Conservation (phyloP, 2,113 vertebrate species). For the Neolamprologus kungweensis region DNA sequence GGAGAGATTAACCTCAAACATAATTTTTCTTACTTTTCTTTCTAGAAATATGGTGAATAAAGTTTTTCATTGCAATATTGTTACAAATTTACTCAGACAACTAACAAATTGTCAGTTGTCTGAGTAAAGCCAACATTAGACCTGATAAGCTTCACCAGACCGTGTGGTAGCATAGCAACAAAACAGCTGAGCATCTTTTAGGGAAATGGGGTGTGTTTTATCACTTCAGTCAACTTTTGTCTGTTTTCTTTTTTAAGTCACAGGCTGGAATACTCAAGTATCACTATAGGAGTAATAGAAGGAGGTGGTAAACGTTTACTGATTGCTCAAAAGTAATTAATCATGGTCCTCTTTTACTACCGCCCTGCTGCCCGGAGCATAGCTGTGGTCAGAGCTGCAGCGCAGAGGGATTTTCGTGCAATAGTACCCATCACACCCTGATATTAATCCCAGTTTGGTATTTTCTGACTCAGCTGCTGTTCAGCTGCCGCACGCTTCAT, state of each 20-base stretch:
- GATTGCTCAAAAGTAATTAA: background rate
- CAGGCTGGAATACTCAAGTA: background rate
- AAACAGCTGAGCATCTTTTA: background rate
- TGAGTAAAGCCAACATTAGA: background rate
- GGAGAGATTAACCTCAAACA: accelerated
- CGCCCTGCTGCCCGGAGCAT: background rate
- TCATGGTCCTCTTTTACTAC: background rate
- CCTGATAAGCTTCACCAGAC: background rate
- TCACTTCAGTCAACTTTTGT: background rate
- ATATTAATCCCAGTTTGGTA: conserved; percentile 1
- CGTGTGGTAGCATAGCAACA: background rate
- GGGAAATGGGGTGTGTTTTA: background rate
- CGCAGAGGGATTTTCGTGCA: background rate
- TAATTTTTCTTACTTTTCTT: background rate
- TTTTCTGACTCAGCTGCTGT: conserved; percentile 21
- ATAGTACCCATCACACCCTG: conserved; percentile 16
- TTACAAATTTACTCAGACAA: background rate
- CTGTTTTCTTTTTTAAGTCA: background rate
- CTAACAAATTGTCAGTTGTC: background rate
- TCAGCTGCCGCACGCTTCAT: conserved; percentile 12
- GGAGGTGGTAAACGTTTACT: background rate
- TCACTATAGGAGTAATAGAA: background rate
- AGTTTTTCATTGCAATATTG: background rate
- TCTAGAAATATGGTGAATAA: background rate
- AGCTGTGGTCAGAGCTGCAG: background rate